Evolutionary conservation across 2,888 invertebrate species (phyloP), one percentile per base, ranked within the genome.

Genomic region (Lasioglossum zephyrum): DNA sequence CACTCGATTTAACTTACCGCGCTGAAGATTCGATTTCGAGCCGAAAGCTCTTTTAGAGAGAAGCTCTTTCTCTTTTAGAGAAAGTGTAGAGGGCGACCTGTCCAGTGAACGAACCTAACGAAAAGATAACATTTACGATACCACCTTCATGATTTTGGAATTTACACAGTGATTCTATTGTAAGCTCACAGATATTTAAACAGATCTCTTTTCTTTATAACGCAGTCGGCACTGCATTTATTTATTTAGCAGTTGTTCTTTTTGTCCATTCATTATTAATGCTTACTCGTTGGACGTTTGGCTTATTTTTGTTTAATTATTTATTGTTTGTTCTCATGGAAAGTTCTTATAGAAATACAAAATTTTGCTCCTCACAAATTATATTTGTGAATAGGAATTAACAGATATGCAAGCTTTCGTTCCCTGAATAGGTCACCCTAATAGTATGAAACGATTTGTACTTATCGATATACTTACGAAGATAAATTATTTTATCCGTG

Each of bases 401-500:
- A 36, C 36, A 36, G 36, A 36, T 36, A 2, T 4, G 11, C 57
- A n/a, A 57, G 3, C n/a, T 9, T 57, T n/a, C 57, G 4, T 57
- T n/a, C n/a, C 11, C n/a, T 57, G 57, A 3, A 57, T 8, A 57
- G n/a, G 57, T 11, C n/a, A n/a, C 57, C 2, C 9, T 57, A 9
- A 1, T 57, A 63, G 26, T 18, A 31, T 41, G 39, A 41, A 70
- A 41, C n/a, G 41, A n/a, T 41, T 70, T 41, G n/a, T 47, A 47
- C 72, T 73, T 73, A 73, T 47, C 26, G 2, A 73, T 70, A 70
- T 41, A 73, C 72, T 73, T 47, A 41, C 72, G 36, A 69, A 69
- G 66, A 22, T 69, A 41, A 70, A 70, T 70, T 41, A 41, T 41
- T 41, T 69, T 69, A 69, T 39, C 39, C 39, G 39, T 69, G 39